Percentiles rank a stretch among this genome's conserved stretches.
Conservation (phyloP, 2,113 vertebrate species). For the Chionodraco myersi region DNA sequence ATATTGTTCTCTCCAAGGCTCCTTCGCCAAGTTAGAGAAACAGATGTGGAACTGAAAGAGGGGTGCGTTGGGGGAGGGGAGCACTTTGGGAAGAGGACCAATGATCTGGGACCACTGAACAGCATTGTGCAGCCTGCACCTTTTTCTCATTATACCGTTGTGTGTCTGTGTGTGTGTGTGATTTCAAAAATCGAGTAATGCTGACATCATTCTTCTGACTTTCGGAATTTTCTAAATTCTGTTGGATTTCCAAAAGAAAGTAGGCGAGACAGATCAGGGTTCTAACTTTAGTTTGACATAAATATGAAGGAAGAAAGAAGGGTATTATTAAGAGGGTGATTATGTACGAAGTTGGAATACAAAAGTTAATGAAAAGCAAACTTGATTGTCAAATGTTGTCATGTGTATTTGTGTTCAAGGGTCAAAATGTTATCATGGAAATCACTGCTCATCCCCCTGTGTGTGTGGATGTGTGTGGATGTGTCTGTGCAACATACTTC, state of each 20-base stretch:
- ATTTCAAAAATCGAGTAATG: constrained; percentile 11
- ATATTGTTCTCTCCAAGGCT: constrained; percentile 72
- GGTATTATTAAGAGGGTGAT: background rate
- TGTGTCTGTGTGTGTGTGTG: constrained; percentile 38
- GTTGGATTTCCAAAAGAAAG: constrained; percentile 9
- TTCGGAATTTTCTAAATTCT: background rate
- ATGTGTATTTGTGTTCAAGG: background rate
- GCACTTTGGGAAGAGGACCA: constrained; percentile 37
- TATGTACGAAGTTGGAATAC: background rate
- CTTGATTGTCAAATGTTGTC: background rate
- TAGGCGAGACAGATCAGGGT: background rate
- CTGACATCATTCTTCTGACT: constrained; percentile 62
- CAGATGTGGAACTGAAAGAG: constrained; percentile 85
- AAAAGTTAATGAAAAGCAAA: background rate
- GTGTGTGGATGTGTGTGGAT: constrained; percentile 11
- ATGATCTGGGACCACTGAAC: constrained; percentile 56
- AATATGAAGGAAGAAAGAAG: constrained; percentile 9
- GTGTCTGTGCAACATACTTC: constrained; percentile 3
- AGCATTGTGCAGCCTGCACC: constrained; percentile 67
- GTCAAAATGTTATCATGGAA: background rate
- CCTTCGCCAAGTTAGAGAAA: constrained; percentile 70
- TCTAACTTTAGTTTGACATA: constrained; percentile 4
- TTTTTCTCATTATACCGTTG: constrained; percentile 75
- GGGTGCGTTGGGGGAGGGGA: constrained; percentile 84
- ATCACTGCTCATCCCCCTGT: background rate